Conservation (phyloP, 2,797 vertebrate genomes). For the Notamacropus eugenii region DNA sequence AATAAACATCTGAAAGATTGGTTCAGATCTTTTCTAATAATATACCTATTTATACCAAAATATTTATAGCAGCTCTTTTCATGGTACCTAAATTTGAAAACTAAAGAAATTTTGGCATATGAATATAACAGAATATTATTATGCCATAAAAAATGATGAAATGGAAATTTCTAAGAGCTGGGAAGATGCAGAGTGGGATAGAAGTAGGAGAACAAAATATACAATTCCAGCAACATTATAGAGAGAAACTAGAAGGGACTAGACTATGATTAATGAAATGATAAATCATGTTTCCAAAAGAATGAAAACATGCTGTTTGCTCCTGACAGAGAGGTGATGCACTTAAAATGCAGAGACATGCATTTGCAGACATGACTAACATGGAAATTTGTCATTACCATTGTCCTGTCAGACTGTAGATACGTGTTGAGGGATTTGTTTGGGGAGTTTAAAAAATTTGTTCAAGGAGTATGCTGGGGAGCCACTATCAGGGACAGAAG, state of each 20-base stretch:
- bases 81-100: not conserved
- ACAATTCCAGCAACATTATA: not conserved
- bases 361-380: not conserved
- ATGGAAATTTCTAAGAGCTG: not conserved
- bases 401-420: not conserved
- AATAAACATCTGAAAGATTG: not conserved
- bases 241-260: not conserved
- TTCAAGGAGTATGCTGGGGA: not conserved
- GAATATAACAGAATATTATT: not conserved
- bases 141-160: not conserved
- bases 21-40: not conserved
- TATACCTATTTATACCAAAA: not conserved
- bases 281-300: not conserved
- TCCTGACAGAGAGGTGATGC: not conserved
- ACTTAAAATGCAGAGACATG: not conserved
- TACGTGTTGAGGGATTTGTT: not conserved
- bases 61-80: not conserved
- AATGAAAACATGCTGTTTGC: not conserved
- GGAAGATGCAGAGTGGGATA: not conserved
- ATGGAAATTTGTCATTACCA: not conserved
- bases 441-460: not conserved
- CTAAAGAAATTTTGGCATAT: not conserved
- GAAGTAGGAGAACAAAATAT: not conserved
- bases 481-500: not conserved
- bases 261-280: not conserved